Percentiles rank a stretch among this genome's conserved stretches.
Conservation (phyloP, 2,888 invertebrate genomes). For the Drosophila meridiana region DNA sequence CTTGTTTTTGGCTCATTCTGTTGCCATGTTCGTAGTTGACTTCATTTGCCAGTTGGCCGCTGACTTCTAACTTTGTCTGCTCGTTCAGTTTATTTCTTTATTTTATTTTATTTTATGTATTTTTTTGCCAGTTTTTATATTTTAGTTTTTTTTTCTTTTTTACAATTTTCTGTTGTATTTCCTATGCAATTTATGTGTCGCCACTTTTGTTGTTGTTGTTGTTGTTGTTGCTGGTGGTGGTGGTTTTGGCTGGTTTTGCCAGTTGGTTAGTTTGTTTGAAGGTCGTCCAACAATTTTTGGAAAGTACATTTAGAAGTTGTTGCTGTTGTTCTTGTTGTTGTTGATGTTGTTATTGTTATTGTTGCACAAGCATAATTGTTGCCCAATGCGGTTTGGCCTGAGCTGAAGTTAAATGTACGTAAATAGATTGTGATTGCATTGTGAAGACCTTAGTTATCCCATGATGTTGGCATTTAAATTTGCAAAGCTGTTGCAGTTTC, state of each 20-base stretch:
- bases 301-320: constrained; percentile 73
- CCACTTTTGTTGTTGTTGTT: constrained; percentile 29
- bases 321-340: constrained; percentile 40
- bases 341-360: constrained; percentile 39
- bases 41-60: constrained; percentile 56
- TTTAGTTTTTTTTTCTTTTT: constrained; percentile 17
- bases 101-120: constrained; percentile 21
- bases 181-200: constrained; percentile 59
- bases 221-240: constrained; percentile 8
- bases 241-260: constrained; percentile 55
- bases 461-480: constrained; percentile 29
- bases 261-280: constrained; percentile 58
- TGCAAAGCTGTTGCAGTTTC: not conserved
- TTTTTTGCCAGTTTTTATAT: constrained; percentile 38
- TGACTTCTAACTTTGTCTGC: constrained; percentile 64
- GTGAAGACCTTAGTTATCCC: constrained; percentile 27
- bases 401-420: constrained; percentile 38
- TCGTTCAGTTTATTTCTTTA: constrained; percentile 22
- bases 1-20: not conserved
- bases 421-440: constrained; percentile 55
- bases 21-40: constrained; percentile 44
- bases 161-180: constrained; percentile 51
- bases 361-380: constrained; percentile 68
- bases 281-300: constrained; percentile 69
- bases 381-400: constrained; percentile 61